Percentiles rank a stretch among this genome's conserved stretches.
Evolutionary conservation across 2,113 vertebrate species (phyloP).

Genomic region (Corythoichthys haematopterus): DNA sequence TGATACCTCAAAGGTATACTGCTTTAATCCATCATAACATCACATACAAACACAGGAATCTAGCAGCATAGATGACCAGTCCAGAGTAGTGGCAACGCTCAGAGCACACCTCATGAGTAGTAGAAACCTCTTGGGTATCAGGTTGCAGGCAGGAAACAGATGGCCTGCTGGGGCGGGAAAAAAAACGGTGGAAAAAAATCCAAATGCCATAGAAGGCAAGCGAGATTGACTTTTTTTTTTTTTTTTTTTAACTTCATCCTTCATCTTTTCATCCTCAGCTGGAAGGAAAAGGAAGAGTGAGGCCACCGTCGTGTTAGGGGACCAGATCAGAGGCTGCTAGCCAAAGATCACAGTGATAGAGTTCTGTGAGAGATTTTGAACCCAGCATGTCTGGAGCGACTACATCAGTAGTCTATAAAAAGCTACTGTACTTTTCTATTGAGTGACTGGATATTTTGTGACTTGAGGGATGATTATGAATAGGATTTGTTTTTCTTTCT

Average conservation of each 20-base stretch:
- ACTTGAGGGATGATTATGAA: neutral
- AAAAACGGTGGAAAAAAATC: constrained; percentile 27
- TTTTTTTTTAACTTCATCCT: constrained; percentile 12
- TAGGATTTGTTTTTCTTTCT: too few relatives aligned
- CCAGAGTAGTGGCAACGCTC: constrained; percentile 22
- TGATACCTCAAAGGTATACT: constrained; percentile 1
- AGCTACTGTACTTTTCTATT: constrained; percentile 22
- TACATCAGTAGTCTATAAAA: constrained; percentile 38
- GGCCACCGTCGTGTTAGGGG: constrained; percentile 39
- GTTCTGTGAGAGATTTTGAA: constrained; percentile 48
- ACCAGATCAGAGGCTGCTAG: constrained; percentile 48
- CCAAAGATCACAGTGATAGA: constrained; percentile 55
- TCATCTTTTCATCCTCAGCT: constrained; percentile 39
- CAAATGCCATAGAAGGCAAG: constrained; percentile 48
- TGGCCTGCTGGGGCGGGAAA: constrained; percentile 37
- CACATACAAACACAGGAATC: constrained; percentile 40
- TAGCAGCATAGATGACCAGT: constrained; percentile 34
- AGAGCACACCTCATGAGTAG: constrained; percentile 26
- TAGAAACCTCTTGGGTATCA: constrained; percentile 49
- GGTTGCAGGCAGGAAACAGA: constrained; percentile 67
- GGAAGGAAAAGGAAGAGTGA: constrained; percentile 38
- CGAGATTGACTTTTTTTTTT: constrained; percentile 25
- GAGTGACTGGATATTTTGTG: constrained; percentile 21
- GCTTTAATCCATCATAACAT: constrained; percentile 21
- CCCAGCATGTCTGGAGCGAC: constrained; percentile 26